These are phyloP conservation scores for Stylophora pistillata DNA, from an alignment of 64 coral and sea anemone genomes.

Conservation along the genomic window DNA sequence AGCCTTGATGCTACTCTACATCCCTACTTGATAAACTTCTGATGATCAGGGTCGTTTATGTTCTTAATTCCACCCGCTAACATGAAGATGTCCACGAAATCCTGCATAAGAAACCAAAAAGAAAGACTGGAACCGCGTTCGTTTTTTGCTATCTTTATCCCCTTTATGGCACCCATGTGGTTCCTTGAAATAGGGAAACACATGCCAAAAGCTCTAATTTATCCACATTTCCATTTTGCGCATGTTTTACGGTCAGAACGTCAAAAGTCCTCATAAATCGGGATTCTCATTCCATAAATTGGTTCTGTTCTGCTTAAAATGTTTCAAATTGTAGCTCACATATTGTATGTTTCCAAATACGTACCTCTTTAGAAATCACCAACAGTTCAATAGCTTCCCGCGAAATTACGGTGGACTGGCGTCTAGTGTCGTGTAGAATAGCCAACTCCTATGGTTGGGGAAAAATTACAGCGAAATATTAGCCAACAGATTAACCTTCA, in stretches of 20 bases:
- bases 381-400: constrained; percentile 89
- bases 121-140: too few species aligned
- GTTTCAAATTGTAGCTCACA: too few species aligned
- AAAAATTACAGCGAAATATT: neutral
- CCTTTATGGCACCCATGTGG: neutral
- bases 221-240: too few species aligned
- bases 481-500: too few species aligned
- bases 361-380: constrained; percentile 90
- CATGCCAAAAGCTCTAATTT: too few species aligned
- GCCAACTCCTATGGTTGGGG: constrained; percentile 71
- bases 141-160: neutral
- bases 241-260: too few species aligned
- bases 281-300: too few species aligned
- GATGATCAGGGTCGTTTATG: constrained; percentile 88
- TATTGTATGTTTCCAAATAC: neutral
- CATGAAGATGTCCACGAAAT: constrained; percentile 98
- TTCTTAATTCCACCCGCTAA: constrained; percentile 87
- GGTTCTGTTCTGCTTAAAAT: too few species aligned
- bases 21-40: constrained; percentile 77
- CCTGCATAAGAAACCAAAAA: constrained; percentile 20
- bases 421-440: constrained; percentile 91
- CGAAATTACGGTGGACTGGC: constrained; percentile 91
- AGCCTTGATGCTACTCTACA: neutral
- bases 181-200: neutral
- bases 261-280: too few species aligned